These are phyloP conservation scores for Ctenomys sociabilis DNA, from an alignment of 2,113 vertebrate species.

Conservation along the genomic window DNA sequence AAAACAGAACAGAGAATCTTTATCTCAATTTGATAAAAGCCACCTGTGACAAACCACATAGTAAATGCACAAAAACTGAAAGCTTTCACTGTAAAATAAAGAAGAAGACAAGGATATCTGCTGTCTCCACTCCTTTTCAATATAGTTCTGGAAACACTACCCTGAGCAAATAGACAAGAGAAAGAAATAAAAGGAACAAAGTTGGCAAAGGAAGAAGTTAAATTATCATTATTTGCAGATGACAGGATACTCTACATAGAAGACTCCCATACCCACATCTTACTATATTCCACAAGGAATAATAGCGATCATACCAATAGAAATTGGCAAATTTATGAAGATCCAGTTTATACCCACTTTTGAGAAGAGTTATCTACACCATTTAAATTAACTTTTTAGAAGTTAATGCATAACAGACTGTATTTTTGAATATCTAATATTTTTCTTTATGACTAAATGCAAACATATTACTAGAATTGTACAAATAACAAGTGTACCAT, in stretches of 20 bases:
- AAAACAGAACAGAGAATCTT: not conserved
- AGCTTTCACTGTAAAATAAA: not conserved
- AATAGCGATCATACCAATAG: not conserved
- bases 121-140: not conserved
- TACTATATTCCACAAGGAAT: not conserved
- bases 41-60: not conserved
- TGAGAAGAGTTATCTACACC: not conserved
- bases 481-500: not conserved
- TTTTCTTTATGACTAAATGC: not conserved
- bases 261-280: not conserved
- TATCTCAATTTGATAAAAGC: not conserved
- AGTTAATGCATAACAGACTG: not conserved
- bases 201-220: not conserved
- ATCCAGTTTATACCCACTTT: not conserved
- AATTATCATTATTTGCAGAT: not conserved
- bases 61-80: not conserved
- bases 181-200: not conserved
- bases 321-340: not conserved
- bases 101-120: not conserved
- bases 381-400: constrained; percentile 4
- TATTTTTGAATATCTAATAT: not conserved
- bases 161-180: not conserved
- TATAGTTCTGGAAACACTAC: not conserved
- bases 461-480: constrained; percentile 14
- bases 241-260: not conserved